Base-by-base conservation (phyloP, 2,797 vertebrate genomes). In the Chelmon rostratus region DNA sequence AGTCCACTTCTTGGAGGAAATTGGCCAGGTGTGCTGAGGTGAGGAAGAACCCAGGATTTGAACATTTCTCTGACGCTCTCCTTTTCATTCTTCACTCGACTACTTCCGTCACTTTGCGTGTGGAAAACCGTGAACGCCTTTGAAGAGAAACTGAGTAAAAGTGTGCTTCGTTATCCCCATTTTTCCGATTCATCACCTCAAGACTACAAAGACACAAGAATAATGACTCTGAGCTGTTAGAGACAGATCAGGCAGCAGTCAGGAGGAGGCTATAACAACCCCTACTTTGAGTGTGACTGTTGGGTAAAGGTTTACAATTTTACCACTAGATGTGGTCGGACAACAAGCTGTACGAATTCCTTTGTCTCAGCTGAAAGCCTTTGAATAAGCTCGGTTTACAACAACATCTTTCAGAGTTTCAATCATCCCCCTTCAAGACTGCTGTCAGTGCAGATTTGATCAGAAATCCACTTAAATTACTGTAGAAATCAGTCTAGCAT, bases 391-490 rank as follows among this genome's bases (percentile, higher is more conserved):
- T 38, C 15, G 33, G 18, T 57, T 76, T 58, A 64, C 54, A 50
- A 46, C 16, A 82, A 21, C 21, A 65, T 58, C 75, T 73, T 54
- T 82, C 25, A 65, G 23, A 50, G 59, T 59, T 87, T 68, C 56
- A 61, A 16, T 79, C 68, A 44, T 0, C 58, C 19, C 10, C 69
- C 67, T 70, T n/a, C 47, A 25, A 40, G 65, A 54, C 18, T 52
- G 42, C 58, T 19, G 52, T 81, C 70, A 52, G 49, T 0, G 31
- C 64, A 63, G 19, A 82, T 62, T 21, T 68, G 58, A 86, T 84
- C 62, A 74, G 68, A 79, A 84, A 40, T 50, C 37, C 53, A 37
- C 28, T 78, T 3, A 38, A 76, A 72, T 56, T 7, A 31, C 57
- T 79, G 62, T 6, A 57, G 33, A n/a, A 79, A 53, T 28, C 53